Conservation (phyloP, 37 sponge, comb jelly and placozoan genomes). For the Beroe forskalii region DNA sequence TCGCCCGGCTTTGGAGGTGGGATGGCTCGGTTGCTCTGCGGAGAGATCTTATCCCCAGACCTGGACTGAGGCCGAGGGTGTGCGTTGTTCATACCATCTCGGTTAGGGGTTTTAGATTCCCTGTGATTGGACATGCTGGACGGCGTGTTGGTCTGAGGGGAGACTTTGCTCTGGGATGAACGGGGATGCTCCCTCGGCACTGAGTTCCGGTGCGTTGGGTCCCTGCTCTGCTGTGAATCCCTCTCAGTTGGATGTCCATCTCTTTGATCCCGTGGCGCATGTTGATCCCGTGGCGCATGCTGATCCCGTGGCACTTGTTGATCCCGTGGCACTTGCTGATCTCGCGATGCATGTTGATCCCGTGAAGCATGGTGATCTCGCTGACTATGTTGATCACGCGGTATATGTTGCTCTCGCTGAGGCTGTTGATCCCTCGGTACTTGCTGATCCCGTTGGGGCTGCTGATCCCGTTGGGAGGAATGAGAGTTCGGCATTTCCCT, state of each 20-base stretch:
- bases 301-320: background rate
- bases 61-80: background rate
- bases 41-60: constrained; percentile 1
- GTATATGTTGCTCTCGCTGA: background rate
- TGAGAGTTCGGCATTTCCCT: background rate
- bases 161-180: background rate
- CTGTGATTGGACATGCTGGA: background rate
- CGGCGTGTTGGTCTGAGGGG: background rate
- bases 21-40: background rate
- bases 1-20: background rate
- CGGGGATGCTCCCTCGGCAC: constrained; percentile 1
- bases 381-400: background rate
- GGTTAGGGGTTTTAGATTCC: background rate
- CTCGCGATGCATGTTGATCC: background rate
- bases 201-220: background rate
- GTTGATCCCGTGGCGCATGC: background rate
- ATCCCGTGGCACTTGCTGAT: background rate
- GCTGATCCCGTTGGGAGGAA: background rate
- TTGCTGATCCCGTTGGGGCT: background rate
- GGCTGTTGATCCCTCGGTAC: background rate
- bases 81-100: background rate
- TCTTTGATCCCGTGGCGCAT: background rate
- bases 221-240: background rate
- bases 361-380: background rate
- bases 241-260: background rate